phyloP scores from a whole-genome alignment of 2,113 vertebrate genomes.

The Brachirus orientalis region DNA sequence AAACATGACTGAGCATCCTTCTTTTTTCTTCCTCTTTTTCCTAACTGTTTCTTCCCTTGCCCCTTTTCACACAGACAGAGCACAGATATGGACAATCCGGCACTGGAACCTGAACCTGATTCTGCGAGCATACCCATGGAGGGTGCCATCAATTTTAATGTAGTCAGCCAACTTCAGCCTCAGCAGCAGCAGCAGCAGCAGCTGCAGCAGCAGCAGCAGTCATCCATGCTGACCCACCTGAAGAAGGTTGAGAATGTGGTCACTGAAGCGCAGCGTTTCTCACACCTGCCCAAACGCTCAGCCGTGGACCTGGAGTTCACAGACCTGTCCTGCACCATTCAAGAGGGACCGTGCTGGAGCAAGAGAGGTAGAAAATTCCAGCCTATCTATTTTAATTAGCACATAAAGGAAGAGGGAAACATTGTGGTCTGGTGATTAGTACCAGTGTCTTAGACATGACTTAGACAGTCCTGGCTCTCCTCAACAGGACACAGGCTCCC shows the following conservation, averaged over 20 bases:
- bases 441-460: no score
- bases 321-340: conserved; percentile 94
- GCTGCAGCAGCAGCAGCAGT: conserved; percentile 75
- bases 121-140: conserved; percentile 87
- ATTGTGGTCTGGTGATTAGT: no score
- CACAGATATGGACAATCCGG: conserved; percentile 79
- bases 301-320: conserved; percentile 93
- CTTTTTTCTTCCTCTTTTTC: no score
- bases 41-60: no score
- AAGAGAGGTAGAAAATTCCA: conserved; percentile 86
- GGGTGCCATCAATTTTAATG: conserved; percentile 75
- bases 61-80: conserved; percentile 36
- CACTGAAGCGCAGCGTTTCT: conserved; percentile 93
- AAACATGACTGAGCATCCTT: no score
- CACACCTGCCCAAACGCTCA: conserved; percentile 92
- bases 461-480: no score
- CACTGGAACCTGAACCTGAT: conserved; percentile 76
- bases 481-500: no score
- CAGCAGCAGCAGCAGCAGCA: no score
- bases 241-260: conserved; percentile 97
- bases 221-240: conserved; percentile 87
- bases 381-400: no score
- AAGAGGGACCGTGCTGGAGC: conserved; percentile 93
- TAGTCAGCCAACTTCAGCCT: not conserved
- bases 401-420: no score